phyloP scores from a whole-genome alignment of 2,797 vertebrate genomes.

The Chaenodraco wilsoni region DNA sequence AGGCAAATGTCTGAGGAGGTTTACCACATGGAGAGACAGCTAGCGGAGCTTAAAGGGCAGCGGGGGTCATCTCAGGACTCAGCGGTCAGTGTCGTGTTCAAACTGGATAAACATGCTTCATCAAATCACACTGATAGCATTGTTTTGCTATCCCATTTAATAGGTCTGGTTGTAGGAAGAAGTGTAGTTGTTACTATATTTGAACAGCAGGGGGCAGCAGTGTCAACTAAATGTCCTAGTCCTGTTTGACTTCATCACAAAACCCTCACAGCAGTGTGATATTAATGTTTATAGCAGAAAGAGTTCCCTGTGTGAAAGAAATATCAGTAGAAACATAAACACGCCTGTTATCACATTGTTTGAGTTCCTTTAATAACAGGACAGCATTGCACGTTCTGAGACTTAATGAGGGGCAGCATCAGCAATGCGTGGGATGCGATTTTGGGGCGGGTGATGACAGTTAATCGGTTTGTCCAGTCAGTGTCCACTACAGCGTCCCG shows the following conservation, averaged over 20 bases:
- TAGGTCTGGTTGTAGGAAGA: background rate
- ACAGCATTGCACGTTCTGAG: background rate
- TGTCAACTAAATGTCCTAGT: constrained; percentile 31
- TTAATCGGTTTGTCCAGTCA: constrained; percentile 14
- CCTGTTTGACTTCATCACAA: background rate
- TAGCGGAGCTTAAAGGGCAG: constrained; percentile 78
- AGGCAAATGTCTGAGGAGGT: constrained; percentile 85
- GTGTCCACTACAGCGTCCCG: constrained; percentile 21
- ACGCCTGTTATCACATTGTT: background rate
- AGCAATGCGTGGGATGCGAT: constrained; percentile 25
- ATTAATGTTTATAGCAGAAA: background rate
- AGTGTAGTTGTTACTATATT: constrained; percentile 13
- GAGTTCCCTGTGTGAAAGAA: background rate
- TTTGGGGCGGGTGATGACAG: constrained; percentile 21
- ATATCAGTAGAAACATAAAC: background rate
- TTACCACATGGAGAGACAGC: constrained; percentile 83
- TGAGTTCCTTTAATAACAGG: background rate
- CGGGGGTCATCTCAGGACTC: constrained; percentile 50
- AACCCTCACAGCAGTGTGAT: constrained; percentile 9
- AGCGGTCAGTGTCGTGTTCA: constrained; percentile 5
- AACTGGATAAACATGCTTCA: background rate
- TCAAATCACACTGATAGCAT: background rate
- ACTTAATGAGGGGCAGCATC: constrained; percentile 4
- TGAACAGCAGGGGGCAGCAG: constrained; percentile 65
- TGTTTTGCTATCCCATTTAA: background rate